A percentile compares a stretch with the other conserved stretches of the same genome.
Conservation (phyloP, 2,113 vertebrate species). For the Bufo bufo region DNA sequence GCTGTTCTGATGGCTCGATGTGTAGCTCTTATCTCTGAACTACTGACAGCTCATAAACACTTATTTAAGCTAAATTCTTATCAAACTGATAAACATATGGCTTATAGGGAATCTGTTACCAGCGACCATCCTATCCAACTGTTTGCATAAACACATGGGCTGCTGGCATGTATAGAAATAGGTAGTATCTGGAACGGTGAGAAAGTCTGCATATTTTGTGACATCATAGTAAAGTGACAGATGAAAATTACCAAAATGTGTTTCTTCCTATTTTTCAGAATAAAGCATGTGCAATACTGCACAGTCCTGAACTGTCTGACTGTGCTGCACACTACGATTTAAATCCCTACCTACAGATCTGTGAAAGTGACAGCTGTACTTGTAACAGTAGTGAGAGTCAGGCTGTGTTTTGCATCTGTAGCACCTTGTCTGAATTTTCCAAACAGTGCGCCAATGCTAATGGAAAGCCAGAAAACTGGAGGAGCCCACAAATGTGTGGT, state of each 20-base stretch:
- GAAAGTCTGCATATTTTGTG: too few species aligned
- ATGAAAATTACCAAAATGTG: background rate
- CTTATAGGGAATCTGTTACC: too few species aligned
- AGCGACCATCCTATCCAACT: too few species aligned
- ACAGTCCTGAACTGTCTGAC: background rate
- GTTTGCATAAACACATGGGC: too few species aligned
- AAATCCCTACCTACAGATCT: slow-evolving; percentile 10
- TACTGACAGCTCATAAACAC: too few species aligned
- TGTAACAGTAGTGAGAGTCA: slow-evolving; percentile 5
- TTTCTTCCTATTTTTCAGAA: slow-evolving; percentile 13
- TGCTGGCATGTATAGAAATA: too few species aligned
- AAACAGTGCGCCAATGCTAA: slow-evolving; percentile 37
- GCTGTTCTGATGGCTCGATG: too few species aligned
- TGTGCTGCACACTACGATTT: background rate
- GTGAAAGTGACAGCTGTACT: background rate
- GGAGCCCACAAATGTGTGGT: background rate
- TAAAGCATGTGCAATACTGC: background rate
- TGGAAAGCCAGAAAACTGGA: slow-evolving; percentile 39
- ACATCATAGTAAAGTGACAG: background rate
- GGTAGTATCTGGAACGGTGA: too few species aligned
- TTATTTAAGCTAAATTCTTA: too few species aligned
- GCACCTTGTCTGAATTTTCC: slow-evolving; percentile 28
- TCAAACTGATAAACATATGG: too few species aligned
- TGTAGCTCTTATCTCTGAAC: too few species aligned
- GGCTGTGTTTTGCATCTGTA: slow-evolving; percentile 7